phyloP scores from a whole-genome alignment of 2,888 invertebrate species.

The Germaria angustata region DNA sequence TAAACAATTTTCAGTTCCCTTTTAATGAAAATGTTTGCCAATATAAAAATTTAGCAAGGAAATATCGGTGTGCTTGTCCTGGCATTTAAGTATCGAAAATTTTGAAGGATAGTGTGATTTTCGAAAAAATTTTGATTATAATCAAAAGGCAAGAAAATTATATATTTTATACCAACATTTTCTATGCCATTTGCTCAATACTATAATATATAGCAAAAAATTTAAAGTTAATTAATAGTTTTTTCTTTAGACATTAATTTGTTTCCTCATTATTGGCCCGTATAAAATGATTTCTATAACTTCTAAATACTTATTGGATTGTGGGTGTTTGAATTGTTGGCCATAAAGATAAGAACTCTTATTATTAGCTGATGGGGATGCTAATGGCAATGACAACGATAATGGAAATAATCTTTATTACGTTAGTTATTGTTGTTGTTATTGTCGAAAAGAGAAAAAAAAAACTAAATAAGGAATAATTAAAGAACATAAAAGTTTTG shows the following conservation, averaged over 20 bases:
- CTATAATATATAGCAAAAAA: too few species aligned
- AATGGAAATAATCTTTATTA: conserved; percentile 50
- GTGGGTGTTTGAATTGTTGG: conserved; percentile 11
- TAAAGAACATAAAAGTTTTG: conserved; percentile 71
- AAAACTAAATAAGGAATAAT: conserved; percentile 55
- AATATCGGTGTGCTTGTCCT: too few species aligned
- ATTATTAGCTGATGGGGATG: conserved; percentile 45
- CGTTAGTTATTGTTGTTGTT: conserved; percentile 69
- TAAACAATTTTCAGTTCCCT: too few species aligned
- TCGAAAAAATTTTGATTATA: too few species aligned
- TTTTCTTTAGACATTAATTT: neutral
- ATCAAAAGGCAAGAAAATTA: too few species aligned
- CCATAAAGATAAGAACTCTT: conserved; percentile 47
- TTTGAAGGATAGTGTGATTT: too few species aligned
- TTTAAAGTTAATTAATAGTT: neutral
- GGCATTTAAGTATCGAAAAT: too few species aligned
- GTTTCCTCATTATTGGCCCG: neutral
- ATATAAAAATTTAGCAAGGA: too few species aligned
- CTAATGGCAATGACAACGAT: conserved; percentile 38
- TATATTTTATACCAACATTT: too few species aligned
- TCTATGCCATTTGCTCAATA: too few species aligned
- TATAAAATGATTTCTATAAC: neutral
- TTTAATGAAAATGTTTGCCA: too few species aligned
- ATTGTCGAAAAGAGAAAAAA: conserved; percentile 69
- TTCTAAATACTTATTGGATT: conserved; percentile 8